phyloP scores from a whole-genome alignment of 2,888 invertebrate genomes.

The Andrena praecox region DNA sequence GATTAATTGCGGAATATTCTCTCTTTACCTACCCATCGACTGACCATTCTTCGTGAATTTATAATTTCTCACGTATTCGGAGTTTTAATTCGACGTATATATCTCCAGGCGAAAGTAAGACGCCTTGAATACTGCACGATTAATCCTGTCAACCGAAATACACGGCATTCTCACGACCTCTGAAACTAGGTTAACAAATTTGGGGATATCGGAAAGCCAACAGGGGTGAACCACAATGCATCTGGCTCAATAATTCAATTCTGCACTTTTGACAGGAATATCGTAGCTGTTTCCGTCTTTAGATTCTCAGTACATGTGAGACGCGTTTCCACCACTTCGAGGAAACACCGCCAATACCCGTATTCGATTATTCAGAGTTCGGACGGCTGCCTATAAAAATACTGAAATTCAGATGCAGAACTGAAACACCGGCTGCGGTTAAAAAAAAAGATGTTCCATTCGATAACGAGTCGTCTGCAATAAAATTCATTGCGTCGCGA shows the following conservation, averaged over 20 bases:
- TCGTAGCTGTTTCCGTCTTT: constrained; percentile 34
- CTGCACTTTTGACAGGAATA: constrained; percentile 74
- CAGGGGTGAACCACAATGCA: constrained; percentile 37
- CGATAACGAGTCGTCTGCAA: background rate
- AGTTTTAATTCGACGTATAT: too few species aligned
- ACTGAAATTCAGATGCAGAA: background rate
- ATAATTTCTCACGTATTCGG: too few species aligned
- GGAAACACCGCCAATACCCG: background rate
- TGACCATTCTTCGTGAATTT: too few species aligned
- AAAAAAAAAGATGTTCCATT: background rate
- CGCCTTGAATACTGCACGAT: background rate
- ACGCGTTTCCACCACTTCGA: background rate
- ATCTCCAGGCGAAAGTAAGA: background rate
- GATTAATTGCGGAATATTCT: too few species aligned
- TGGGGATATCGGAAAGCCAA: constrained; percentile 35
- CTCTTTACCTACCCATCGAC: too few species aligned
- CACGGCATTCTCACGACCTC: background rate
- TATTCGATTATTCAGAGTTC: background rate
- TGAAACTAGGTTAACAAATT: constrained; percentile 15
- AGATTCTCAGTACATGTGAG: constrained; percentile 35
- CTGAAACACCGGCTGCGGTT: background rate
- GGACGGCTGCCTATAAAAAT: background rate
- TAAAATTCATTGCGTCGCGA: background rate
- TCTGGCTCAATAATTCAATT: constrained; percentile 75
- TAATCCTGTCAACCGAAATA: background rate